These are phyloP conservation scores for Paralvinella palmiformis DNA, from an alignment of 1,140 invertebrate genomes.

Conservation along the genomic window DNA sequence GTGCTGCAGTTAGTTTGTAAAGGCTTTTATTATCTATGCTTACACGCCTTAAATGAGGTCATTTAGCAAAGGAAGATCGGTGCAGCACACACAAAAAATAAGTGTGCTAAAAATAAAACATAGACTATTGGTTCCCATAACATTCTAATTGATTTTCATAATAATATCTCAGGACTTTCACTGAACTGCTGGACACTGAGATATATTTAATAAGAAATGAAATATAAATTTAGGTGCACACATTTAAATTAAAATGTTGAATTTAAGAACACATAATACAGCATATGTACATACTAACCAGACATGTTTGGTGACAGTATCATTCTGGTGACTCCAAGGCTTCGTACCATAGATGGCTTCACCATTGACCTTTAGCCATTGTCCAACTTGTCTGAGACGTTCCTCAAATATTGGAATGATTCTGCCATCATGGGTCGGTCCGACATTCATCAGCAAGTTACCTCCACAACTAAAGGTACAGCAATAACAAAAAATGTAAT, in stretches of 20 bases:
- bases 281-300: slow-evolving; percentile 31
- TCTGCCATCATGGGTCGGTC: slow-evolving; percentile 81
- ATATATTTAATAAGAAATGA: no score
- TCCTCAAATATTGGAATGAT: slow-evolving; percentile 88
- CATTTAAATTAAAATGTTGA: not conserved
- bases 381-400: slow-evolving; percentile 62
- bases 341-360: slow-evolving; percentile 79
- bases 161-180: not conserved
- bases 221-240: no score
- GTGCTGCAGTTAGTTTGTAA: no score
- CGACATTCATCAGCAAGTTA: slow-evolving; percentile 83
- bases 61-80: no score
- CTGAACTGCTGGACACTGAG: no score
- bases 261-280: not conserved
- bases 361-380: slow-evolving; percentile 77
- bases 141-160: not conserved
- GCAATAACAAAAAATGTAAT: slow-evolving; percentile 9
- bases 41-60: no score
- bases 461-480: slow-evolving; percentile 67
- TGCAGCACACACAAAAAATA: no score
- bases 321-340: slow-evolving; percentile 71
- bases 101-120: not conserved
- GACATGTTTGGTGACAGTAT: slow-evolving; percentile 64
- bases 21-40: no score
- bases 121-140: not conserved